Evolutionary conservation across 2,797 vertebrate species (phyloP).

Genomic region (Margarornis squamiger): DNA sequence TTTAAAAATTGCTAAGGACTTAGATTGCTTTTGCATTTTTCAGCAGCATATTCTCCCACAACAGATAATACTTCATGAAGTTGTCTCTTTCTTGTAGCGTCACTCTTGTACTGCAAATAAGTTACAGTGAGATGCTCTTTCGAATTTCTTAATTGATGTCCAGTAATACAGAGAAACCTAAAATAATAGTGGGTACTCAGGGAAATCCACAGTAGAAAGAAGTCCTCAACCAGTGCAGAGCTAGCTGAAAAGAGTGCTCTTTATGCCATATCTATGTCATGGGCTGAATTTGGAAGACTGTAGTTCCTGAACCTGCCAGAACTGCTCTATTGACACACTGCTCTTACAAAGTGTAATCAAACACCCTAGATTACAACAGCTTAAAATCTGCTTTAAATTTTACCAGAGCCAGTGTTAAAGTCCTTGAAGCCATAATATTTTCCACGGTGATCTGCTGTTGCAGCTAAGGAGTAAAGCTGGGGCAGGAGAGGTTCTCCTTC

Average conservation of each 20-base stretch:
- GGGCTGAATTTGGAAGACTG: neutral
- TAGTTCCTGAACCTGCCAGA: neutral
- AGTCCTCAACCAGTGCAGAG: neutral
- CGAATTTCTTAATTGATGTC: neutral
- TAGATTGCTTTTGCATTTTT: neutral
- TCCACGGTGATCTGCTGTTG: neutral
- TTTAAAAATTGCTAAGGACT: neutral
- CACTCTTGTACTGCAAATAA: neutral
- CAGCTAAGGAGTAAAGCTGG: neutral
- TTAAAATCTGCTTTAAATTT: neutral
- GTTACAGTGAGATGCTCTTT: neutral
- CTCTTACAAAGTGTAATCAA: neutral
- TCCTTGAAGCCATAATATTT: neutral
- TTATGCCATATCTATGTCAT: neutral
- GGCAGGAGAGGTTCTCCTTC: neutral
- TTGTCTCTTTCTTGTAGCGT: neutral
- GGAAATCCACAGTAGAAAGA: neutral
- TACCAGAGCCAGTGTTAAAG: neutral
- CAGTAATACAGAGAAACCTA: neutral
- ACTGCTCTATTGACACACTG: neutral
- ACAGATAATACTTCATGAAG: neutral
- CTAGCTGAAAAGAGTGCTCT: neutral
- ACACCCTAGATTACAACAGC: neutral
- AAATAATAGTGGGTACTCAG: neutral
- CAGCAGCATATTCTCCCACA: neutral